These are phyloP conservation scores for Colletes gigas DNA, from an alignment of 1,140 invertebrate genomes.

Conservation along the genomic window DNA sequence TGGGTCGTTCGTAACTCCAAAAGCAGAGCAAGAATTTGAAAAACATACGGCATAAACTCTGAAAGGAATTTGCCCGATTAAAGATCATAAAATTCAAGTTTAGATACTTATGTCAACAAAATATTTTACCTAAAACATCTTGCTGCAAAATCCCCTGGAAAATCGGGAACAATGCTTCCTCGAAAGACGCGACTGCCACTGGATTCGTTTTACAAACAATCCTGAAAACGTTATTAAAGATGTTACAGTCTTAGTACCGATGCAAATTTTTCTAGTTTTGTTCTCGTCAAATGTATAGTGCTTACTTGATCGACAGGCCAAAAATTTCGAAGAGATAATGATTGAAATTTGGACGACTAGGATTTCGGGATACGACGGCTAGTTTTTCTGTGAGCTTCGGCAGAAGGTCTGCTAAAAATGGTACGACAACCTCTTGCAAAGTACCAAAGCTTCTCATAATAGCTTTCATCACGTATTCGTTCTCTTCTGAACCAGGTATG, in stretches of 20 bases:
- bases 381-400: constrained; percentile 93
- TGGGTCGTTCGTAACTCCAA: constrained; percentile 88
- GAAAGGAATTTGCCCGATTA: constrained; percentile 60
- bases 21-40: constrained; percentile 96
- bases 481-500: constrained; percentile 90
- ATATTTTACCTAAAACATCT: constrained; percentile 89
- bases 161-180: constrained; percentile 94
- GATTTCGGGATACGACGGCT: constrained; percentile 93
- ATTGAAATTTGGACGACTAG: constrained; percentile 98
- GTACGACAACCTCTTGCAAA: constrained; percentile 91
- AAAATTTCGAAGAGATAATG: constrained; percentile 98
- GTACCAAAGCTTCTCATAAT: constrained; percentile 94
- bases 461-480: constrained; percentile 98
- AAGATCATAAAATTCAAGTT: not conserved
- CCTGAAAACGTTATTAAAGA: constrained; percentile 74
- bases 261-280: not conserved
- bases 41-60: constrained; percentile 99
- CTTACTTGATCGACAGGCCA: constrained; percentile 91
- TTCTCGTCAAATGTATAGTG: constrained; percentile 39
- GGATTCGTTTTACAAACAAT: constrained; percentile 93
- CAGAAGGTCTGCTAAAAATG: constrained; percentile 89
- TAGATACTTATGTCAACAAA: not conserved
- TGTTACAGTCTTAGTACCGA: not conserved
- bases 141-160: constrained; percentile 96
- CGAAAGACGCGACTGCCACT: constrained; percentile 92